Base-by-base conservation (phyloP, 92 coral and sea anemone genomes). In the Montipora capitata region DNA sequence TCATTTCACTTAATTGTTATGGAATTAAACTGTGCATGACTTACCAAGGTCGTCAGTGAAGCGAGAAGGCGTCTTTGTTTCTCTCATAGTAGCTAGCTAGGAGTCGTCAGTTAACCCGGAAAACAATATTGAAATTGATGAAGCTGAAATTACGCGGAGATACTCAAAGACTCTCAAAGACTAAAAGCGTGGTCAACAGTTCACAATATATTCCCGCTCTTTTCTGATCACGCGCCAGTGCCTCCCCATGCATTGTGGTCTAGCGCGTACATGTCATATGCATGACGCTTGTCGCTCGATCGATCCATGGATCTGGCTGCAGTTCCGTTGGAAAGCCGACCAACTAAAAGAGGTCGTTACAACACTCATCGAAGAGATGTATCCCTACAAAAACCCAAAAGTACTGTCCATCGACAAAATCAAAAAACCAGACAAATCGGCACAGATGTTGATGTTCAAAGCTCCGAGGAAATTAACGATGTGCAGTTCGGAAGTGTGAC, bases 1-100 rank as follows among this genome's bases (percentile, higher is more conserved):
- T 68, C 73, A 41, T 44, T 72, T 72, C 54, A 48, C 58, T n/a
- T 18, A 13, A 15, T 45, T 16, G 40, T 16, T 18, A 63, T 18
- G 40, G 40, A 63, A 18, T 63, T 16, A 63, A 16, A 10, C 40
- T 68, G 59, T 81, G 41, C 61, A 69, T 81, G 68, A 82, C 75
- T 82, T 70, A 82, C 87, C 65, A 35, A 82, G 87, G 87, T 70
- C 79, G 10, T 82, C 87, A 70, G 76, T 82, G 87, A 82, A 82
- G 87, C 78, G 78, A 82, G 68, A 82, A 82, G 87, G 87, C 68
- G 70, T 39, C 59, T 82, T 82, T 82, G 49, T 68, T 69, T 82
- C 79, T 70, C 87, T 82, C 87, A 82, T 82, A 57, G 42, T 18
- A 63, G 68, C 67, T n/a, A n/a, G n/a, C n/a, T 80, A 44, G 65